phyloP scores from a whole-genome alignment of 2,797 vertebrate genomes.

The Coccyzus lansbergi region DNA sequence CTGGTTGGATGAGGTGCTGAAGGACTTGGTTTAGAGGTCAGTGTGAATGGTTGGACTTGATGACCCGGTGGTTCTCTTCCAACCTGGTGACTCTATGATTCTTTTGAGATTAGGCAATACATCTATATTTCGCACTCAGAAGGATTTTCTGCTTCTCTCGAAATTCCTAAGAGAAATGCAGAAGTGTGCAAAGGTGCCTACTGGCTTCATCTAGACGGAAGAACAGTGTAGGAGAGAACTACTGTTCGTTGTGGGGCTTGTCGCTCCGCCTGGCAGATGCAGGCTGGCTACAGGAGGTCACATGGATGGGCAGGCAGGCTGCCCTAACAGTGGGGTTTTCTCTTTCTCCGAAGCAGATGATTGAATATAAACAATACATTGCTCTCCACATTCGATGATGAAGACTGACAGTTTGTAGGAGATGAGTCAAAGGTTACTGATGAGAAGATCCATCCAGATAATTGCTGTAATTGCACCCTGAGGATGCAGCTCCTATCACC shows the following conservation, averaged over 20 bases:
- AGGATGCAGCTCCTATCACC: constrained; percentile 28
- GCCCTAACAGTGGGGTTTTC: not conserved
- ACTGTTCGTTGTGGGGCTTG: not conserved
- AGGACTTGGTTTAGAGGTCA: too few relatives aligned
- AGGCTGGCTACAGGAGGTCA: not conserved
- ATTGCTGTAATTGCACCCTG: constrained; percentile 63
- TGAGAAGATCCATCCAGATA: constrained; percentile 66
- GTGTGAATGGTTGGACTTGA: too few relatives aligned
- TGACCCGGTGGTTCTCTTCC: too few relatives aligned
- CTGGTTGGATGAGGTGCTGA: too few relatives aligned
- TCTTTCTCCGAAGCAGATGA: constrained; percentile 2
- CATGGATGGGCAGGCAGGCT: not conserved
- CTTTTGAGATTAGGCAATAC: not conserved
- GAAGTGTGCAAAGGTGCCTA: not conserved
- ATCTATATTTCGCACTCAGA: not conserved
- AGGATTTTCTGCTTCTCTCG: not conserved
- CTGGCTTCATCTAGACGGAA: not conserved
- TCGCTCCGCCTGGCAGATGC: not conserved
- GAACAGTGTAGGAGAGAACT: not conserved
- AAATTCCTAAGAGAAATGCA: not conserved
- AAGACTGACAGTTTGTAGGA: constrained; percentile 32
- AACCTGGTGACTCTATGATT: too few relatives aligned
- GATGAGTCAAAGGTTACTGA: constrained; percentile 60
- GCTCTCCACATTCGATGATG: constrained; percentile 8
- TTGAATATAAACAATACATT: not conserved